Evolutionary conservation across 2,113 vertebrate genomes (phyloP), one percentile per base, ranked within the genome.

Genomic region (Brevimyrus niger): DNA sequence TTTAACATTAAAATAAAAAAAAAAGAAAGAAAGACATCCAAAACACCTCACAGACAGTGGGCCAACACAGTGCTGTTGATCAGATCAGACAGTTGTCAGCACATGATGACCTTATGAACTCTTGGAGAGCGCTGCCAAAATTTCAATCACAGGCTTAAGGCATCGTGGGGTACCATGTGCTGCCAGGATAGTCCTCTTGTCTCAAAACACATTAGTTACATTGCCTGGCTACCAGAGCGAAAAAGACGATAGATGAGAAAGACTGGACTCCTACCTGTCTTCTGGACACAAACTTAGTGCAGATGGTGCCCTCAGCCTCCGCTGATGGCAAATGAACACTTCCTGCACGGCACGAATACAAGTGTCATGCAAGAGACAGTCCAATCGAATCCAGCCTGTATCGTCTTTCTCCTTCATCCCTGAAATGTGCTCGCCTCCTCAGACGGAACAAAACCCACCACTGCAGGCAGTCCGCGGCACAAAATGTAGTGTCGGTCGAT

Each of bases 1-100:
- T 91, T 96, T 95, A 95, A 96, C 95, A 95, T 94, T 93, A 3
- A 94, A 96, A 53, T 96, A 95, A 69, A 94, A 96, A 50, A 96
- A 95, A 95, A 89, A 7, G 94, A 96, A 53, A 96, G 95, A 96
- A 95, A 94, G 94, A 88, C 95, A 96, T 95, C 95, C 94, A 93
- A 95, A 94, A 94, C 93, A 95, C 95, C 95, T 93, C 94, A 92
- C 31, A 73, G 86, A 87, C 65, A 91, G 89, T 91, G 91, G 91
- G 89, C 73, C 73, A 90, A 91, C 89, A 91, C 91, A 92, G 91
- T 89, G 89, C 82, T 90, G 90, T 90, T 73, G 90, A 91, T 90
- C 88, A 89, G 6, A 73, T 19, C 89, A 58, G 90, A 92, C 89
- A 90, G 90, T 87, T 47, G 50, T 51, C 89, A 48, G 46, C 82